A percentile compares a stretch with the other conserved stretches of the same genome.
phyloP scores from a whole-genome alignment of 2,797 vertebrate species.

The Triplophysa yarkandensis region DNA sequence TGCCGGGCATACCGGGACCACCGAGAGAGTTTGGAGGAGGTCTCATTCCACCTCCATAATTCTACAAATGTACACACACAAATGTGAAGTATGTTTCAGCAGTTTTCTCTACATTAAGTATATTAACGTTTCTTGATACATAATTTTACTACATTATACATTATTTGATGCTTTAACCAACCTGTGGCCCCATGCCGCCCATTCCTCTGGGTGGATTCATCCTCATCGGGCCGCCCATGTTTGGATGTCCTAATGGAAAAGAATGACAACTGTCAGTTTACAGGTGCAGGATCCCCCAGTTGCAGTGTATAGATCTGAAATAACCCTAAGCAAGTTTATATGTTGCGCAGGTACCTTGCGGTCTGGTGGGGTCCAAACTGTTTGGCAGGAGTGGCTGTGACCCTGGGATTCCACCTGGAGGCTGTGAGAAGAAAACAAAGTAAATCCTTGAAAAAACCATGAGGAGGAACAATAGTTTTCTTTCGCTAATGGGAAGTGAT shows the following conservation, averaged over 20 bases:
- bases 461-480: background rate
- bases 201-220: slow-evolving; percentile 87
- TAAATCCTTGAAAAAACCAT: background rate
- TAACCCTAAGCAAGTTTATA: no score
- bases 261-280: slow-evolving; percentile 21
- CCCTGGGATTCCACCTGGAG: slow-evolving; percentile 84
- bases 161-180: no score
- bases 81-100: slow-evolving; percentile 20
- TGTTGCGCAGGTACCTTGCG: slow-evolving; percentile 78
- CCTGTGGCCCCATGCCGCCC: slow-evolving; percentile 87
- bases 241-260: slow-evolving; percentile 78
- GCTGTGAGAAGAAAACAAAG: slow-evolving; percentile 64
- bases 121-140: no score
- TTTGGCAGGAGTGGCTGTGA: slow-evolving; percentile 88
- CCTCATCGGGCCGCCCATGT: slow-evolving; percentile 86
- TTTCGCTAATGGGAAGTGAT: background rate
- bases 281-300: background rate
- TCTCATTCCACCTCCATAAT: slow-evolving; percentile 84
- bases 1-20: slow-evolving; percentile 83
- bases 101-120: no score
- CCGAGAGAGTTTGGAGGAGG: slow-evolving; percentile 85
- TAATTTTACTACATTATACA: no score
- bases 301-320: no score
- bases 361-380: slow-evolving; percentile 83
- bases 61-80: slow-evolving; percentile 78